Percentiles rank a stretch among this genome's conserved stretches.
These are phyloP conservation scores for Amphiprion percula DNA, from an alignment of 2,113 vertebrate genomes.

Conservation along the genomic window DNA sequence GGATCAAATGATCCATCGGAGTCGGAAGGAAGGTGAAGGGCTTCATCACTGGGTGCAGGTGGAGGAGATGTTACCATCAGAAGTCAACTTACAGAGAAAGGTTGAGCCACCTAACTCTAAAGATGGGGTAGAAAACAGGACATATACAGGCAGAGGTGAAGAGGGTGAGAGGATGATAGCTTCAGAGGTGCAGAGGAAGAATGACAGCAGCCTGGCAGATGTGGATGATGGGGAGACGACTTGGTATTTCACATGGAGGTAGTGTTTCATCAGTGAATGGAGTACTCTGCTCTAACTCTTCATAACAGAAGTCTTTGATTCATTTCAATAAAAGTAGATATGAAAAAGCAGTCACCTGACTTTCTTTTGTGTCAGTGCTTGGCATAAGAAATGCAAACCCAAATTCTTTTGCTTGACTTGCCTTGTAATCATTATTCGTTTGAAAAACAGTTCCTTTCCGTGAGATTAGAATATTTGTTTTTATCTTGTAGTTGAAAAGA, in stretches of 20 bases:
- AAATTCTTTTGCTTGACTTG: too few relatives aligned
- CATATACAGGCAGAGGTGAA: not conserved
- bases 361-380: too few relatives aligned
- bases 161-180: not conserved
- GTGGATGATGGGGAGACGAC: constrained; percentile 37
- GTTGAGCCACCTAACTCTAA: not conserved
- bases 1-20: not conserved
- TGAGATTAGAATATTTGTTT: not conserved
- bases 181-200: constrained; percentile 26
- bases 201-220: constrained; percentile 4
- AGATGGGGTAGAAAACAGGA: not conserved
- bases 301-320: not conserved
- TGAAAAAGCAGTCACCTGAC: constrained; percentile 18
- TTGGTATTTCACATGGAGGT: constrained; percentile 79
- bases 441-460: not conserved
- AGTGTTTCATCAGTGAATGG: constrained; percentile 2
- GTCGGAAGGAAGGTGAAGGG: not conserved
- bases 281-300: not conserved
- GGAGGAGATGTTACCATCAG: not conserved
- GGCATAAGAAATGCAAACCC: too few relatives aligned
- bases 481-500: too few relatives aligned
- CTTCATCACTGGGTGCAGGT: not conserved
- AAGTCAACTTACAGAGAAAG: not conserved
- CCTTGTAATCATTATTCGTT: too few relatives aligned
- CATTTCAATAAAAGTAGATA: constrained; percentile 59